A percentile compares a stretch with the other conserved stretches of the same genome.
phyloP scores from a whole-genome alignment of 1,140 invertebrate genomes.

The Sycophaga agraensis region DNA sequence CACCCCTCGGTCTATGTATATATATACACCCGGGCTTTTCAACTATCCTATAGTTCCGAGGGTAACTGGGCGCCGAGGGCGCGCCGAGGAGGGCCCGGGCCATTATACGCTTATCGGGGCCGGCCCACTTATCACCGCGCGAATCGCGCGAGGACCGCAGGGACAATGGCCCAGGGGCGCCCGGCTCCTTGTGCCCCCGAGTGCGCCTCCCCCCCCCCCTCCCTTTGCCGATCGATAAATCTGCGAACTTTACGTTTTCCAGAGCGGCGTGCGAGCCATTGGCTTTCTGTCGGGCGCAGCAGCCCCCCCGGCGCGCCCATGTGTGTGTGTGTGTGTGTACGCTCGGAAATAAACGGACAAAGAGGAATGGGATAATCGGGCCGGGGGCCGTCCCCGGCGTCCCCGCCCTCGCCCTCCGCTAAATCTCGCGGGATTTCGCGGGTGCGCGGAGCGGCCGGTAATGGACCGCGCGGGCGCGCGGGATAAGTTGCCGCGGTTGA shows the following conservation, averaged over 20 bases:
- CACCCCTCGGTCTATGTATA: not conserved
- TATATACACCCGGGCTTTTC: constrained; percentile 13
- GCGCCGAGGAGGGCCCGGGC: not conserved
- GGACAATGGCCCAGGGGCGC: constrained; percentile 21
- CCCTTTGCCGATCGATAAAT: constrained; percentile 31
- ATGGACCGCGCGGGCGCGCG: no score
- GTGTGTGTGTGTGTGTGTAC: no score
- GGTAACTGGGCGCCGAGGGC: no score
- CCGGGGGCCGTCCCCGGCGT: no score
- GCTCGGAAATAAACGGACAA: constrained; percentile 20
- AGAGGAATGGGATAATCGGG: not conserved
- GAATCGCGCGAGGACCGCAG: constrained; percentile 24
- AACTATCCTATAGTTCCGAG: constrained; percentile 27
- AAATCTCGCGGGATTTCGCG: no score
- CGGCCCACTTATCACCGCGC: constrained; percentile 28
- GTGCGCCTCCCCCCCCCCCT: no score
- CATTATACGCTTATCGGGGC: constrained; percentile 24
- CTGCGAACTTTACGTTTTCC: constrained; percentile 31
- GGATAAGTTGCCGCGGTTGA: no score
- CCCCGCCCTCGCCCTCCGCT: no score
- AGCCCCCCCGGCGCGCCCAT: no score
- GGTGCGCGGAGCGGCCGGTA: no score
- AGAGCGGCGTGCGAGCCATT: constrained; percentile 19
- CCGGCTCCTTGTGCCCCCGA: constrained; percentile 25
- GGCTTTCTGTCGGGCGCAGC: constrained; percentile 27